Evolutionary conservation across 2,888 invertebrate genomes (phyloP), one percentile per base, ranked within the genome.

Genomic region (Drosophila stalkeri): DNA sequence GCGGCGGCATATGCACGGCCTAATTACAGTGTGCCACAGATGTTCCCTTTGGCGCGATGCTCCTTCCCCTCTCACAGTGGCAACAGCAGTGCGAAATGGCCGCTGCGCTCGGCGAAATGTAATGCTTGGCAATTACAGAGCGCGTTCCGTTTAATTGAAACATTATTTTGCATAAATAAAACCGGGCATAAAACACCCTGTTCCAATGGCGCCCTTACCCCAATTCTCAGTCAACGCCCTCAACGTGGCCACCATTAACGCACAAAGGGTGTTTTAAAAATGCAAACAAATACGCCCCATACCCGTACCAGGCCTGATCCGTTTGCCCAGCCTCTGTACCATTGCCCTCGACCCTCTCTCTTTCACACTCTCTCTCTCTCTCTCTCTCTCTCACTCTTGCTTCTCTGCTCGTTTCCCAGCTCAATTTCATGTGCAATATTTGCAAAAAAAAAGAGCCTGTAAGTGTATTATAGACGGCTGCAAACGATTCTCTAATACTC

Each of bases 101-200:
- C 72, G 68, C 64, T 57, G 16, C n/a, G 72, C 72, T 64, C 52
- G 61, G 55, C 44, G 27, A 35, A 62, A 74, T 76, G 79, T 82
- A 81, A 86, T 78, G 72, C 52, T 51, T 76, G 62, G 79, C 82
- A 91, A 86, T 91, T 90, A 90, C 91, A 80, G 64, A 52, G 72
- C 83, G 78, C 86, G 85, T 82, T 87, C 74, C 78, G 80, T 89
- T 87, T 90, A 92, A 91, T 91, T 91, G 91, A 91, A 92, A 92
- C 91, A 91, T 92, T 91, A 91, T 91, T 92, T 92, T 91, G 91
- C 91, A 91, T 91, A 90, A 90, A 89, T 86, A 87, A 80, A 81
- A 84, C 86, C 77, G 83, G 72, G 91, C 79, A 89, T 90, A 86
- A 91, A 89, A 91, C 91, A 91, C 91, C 90, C 91, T 86, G 83